Evolutionary conservation across 2,888 invertebrate genomes (phyloP).

Genomic region (Plusia festucae): DNA sequence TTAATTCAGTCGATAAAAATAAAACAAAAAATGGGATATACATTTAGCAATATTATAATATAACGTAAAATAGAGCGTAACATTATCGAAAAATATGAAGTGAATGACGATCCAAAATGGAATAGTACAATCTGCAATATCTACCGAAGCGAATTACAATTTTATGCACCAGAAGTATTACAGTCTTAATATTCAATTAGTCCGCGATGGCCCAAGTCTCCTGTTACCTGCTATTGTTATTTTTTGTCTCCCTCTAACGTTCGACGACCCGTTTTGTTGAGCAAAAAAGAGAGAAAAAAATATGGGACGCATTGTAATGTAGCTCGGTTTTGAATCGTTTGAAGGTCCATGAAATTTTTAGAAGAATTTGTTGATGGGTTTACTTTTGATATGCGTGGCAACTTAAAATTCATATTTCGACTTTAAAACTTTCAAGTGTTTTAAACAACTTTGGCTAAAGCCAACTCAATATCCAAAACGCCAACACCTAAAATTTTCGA

Average conservation of each 20-base stretch:
- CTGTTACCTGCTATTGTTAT: conserved; percentile 78
- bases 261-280: conserved; percentile 55
- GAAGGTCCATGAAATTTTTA: conserved; percentile 57
- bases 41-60: conserved; percentile 31
- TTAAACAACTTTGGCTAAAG: background rate
- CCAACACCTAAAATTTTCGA: no score
- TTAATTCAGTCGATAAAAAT: background rate
- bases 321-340: conserved; percentile 39
- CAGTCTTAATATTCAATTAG: conserved; percentile 68
- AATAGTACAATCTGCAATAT: conserved; percentile 42
- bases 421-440: background rate
- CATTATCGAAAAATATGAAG: conserved; percentile 30
- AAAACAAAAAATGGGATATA: conserved; percentile 19
- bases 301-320: conserved; percentile 45
- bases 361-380: conserved; percentile 36
- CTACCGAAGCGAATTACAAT: conserved; percentile 49
- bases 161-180: conserved; percentile 59
- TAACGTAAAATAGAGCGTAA: conserved; percentile 43
- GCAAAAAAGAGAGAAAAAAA: conserved; percentile 45
- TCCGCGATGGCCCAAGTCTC: conserved; percentile 62
- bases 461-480: no score
- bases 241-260: conserved; percentile 62
- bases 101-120: conserved; percentile 48
- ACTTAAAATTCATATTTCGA: conserved; percentile 2
- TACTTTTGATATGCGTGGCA: conserved; percentile 35